These are phyloP conservation scores for Acrobasis repandana DNA, from an alignment of 2,888 invertebrate species.

Conservation along the genomic window DNA sequence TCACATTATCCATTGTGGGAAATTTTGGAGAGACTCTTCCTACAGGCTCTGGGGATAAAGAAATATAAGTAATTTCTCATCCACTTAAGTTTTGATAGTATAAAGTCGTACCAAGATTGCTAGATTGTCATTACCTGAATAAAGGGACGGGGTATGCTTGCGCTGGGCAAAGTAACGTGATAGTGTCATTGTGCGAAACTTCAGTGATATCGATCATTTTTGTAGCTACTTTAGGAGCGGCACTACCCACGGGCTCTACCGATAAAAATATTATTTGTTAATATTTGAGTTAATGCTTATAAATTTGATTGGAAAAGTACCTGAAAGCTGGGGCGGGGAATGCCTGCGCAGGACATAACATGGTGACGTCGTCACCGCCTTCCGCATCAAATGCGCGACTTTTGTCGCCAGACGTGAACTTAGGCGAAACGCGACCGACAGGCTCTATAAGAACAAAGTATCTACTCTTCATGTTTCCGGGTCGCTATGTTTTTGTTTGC, in stretches of 20 bases:
- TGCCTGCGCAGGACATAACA: conserved; percentile 90
- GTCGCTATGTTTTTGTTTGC: conserved; percentile 25
- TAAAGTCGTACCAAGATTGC: not conserved
- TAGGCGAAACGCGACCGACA: conserved; percentile 86
- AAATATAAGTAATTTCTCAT: conserved; percentile 29
- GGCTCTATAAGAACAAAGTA: conserved; percentile 77
- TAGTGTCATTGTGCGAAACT: conserved; percentile 54
- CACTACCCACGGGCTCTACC: conserved; percentile 87
- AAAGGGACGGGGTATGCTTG: conserved; percentile 86
- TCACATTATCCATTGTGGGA: conserved; percentile 86
- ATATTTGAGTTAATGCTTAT: conserved; percentile 30
- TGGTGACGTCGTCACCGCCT: conserved; percentile 73
- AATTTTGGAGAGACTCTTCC: conserved; percentile 87
- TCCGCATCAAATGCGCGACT: conserved; percentile 84
- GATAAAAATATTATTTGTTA: conserved; percentile 41
- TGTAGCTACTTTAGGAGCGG: conserved; percentile 85
- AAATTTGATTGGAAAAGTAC: conserved; percentile 57
- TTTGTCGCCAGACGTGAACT: conserved; percentile 85
- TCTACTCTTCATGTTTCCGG: conserved; percentile 21
- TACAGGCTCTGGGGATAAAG: conserved; percentile 79
- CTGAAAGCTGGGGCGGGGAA: conserved; percentile 87
- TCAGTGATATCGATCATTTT: conserved; percentile 78
- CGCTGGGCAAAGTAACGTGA: conserved; percentile 84
- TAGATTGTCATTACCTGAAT: conserved; percentile 82
- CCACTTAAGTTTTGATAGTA: not conserved